Conservation (phyloP, 2,797 vertebrate species). For the Danio tinwini region DNA sequence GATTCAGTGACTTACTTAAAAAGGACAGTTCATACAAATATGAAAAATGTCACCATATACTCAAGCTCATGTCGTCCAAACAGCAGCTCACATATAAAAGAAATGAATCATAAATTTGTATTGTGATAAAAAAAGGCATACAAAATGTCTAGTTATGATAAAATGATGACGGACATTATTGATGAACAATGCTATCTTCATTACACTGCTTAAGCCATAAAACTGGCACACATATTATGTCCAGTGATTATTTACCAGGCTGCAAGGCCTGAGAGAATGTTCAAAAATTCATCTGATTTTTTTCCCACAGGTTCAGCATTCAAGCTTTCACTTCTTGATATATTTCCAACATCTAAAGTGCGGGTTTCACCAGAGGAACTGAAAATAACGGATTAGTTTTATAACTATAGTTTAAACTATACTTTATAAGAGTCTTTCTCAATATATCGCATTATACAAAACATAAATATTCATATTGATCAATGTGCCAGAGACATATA, state of each 20-base stretch:
- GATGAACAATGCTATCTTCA: not conserved
- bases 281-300: not conserved
- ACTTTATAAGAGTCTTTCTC: too few species aligned
- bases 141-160: not conserved
- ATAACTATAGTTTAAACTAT: not conserved
- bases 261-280: not conserved
- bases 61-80: not conserved
- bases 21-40: not conserved
- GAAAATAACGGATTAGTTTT: not conserved
- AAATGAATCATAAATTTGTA: not conserved
- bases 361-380: not conserved
- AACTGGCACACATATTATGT: slow-evolving; percentile 25
- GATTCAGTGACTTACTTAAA: not conserved
- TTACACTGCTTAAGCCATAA: slow-evolving; percentile 21
- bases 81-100: not conserved
- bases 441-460: not conserved
- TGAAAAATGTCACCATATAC: not conserved
- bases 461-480: not conserved
- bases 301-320: not conserved
- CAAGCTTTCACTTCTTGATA: slow-evolving; percentile 20
- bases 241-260: not conserved
- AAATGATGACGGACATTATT: not conserved
- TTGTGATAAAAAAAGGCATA: not conserved
- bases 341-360: not conserved
- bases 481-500: slow-evolving; percentile 29